These are phyloP conservation scores for Pegoplata infirma DNA, from an alignment of 2,888 invertebrate genomes.

Conservation along the genomic window DNA sequence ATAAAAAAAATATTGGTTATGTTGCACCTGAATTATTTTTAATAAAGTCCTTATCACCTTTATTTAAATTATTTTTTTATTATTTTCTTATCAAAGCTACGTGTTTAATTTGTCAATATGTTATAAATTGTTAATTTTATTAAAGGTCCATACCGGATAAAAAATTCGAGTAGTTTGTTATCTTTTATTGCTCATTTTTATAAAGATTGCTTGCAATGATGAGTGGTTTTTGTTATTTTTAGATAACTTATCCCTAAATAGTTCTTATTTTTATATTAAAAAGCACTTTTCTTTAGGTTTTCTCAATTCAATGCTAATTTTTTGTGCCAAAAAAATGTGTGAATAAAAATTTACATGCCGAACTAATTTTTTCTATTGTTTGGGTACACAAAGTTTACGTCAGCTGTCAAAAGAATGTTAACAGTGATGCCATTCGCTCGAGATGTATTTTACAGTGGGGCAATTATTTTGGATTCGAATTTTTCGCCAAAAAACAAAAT, in stretches of 20 bases:
- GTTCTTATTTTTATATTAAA: background rate
- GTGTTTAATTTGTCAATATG: background rate
- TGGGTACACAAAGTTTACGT: conserved; percentile 14
- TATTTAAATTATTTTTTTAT: background rate
- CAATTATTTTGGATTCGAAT: no score
- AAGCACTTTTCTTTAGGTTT: background rate
- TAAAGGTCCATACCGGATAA: background rate
- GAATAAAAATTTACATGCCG: conserved; percentile 50
- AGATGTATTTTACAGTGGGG: no score
- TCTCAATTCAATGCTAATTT: background rate
- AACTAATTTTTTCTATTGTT: conserved; percentile 34
- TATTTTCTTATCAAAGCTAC: background rate
- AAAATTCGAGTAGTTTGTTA: background rate
- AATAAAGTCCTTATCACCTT: background rate
- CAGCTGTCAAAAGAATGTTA: conserved; percentile 27
- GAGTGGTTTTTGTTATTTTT: background rate
- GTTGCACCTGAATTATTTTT: no score
- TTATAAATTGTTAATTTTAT: background rate
- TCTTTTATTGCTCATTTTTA: background rate
- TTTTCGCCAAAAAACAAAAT: no score
- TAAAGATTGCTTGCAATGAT: background rate
- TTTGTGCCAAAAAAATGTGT: conserved; percentile 13
- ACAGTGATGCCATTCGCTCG: background rate
- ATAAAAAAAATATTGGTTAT: no score
- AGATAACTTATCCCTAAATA: background rate